These are phyloP conservation scores for Bombycilla garrulus DNA, from an alignment of 2,113 vertebrate species.

Conservation along the genomic window DNA sequence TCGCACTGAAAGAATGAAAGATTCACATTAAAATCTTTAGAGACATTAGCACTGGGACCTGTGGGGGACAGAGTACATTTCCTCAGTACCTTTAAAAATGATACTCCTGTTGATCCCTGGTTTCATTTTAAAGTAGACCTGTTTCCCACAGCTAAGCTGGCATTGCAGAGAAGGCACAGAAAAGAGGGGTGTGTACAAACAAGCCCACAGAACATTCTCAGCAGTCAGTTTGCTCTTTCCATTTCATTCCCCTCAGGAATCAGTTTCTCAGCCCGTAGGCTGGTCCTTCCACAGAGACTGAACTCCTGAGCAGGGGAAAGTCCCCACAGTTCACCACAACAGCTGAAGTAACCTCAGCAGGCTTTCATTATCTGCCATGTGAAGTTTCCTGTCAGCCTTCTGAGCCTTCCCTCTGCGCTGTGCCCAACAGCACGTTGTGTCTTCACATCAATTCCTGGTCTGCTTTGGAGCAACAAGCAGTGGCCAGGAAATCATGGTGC, in stretches of 20 bases:
- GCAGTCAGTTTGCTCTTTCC: background rate
- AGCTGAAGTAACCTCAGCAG: background rate
- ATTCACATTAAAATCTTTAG: background rate
- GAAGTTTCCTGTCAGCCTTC: background rate
- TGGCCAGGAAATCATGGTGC: background rate
- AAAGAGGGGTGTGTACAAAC: background rate
- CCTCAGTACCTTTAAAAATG: background rate
- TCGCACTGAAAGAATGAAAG: background rate
- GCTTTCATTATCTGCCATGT: background rate
- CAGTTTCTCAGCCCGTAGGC: background rate
- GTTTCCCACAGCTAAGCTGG: background rate
- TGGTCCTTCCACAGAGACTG: background rate
- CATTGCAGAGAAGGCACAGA: background rate
- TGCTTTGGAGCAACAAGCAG: background rate
- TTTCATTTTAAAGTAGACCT: background rate
- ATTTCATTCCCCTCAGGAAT: background rate
- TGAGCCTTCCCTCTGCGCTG: background rate
- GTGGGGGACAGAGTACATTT: background rate
- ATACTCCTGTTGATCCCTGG: background rate
- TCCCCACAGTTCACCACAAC: background rate
- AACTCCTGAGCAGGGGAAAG: background rate
- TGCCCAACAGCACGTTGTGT: fast-evolving
- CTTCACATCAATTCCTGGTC: background rate
- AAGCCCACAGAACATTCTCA: background rate
- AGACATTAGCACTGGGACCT: background rate